Conservation (phyloP, 1,140 invertebrate species). For the Armadillidium nasatum region DNA sequence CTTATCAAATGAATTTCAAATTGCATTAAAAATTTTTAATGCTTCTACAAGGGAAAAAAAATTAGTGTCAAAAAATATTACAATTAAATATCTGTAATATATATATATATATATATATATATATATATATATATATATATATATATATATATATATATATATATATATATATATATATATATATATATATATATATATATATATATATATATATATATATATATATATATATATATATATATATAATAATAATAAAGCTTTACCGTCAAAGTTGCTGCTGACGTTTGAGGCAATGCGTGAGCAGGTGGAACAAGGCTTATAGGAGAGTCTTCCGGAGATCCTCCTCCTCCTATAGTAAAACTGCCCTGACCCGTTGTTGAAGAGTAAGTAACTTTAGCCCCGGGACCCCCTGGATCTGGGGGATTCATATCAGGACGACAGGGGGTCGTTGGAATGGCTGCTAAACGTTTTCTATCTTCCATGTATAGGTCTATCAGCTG, state of each 20-base stretch:
- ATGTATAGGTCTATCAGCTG: conserved; percentile 87
- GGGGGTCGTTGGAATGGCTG: conserved; percentile 51
- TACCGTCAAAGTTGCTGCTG: background rate
- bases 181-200: no score
- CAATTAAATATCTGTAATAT: no score
- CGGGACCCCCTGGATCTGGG: conserved; percentile 28
- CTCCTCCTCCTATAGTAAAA: conserved; percentile 44
- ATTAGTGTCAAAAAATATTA: no score
- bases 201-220: no score
- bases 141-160: no score
- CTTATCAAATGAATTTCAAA: no score
- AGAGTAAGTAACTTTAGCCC: conserved; percentile 31
- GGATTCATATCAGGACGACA: conserved; percentile 44
- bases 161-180: no score
- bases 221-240: no score
- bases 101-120: no score
- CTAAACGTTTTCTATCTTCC: conserved; percentile 71
- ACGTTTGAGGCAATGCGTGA: background rate
- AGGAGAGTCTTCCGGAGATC: conserved; percentile 37
- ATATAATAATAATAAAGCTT: background rate
- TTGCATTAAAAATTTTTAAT: no score
- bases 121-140: no score
- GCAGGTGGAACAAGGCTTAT: background rate
- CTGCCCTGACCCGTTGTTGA: conserved; percentile 34
- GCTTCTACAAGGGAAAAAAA: no score